A percentile compares a stretch with the other conserved stretches of the same genome.
These are phyloP conservation scores for Orientallactaga bullata DNA, from an alignment of 2,113 vertebrate species.

Conservation along the genomic window DNA sequence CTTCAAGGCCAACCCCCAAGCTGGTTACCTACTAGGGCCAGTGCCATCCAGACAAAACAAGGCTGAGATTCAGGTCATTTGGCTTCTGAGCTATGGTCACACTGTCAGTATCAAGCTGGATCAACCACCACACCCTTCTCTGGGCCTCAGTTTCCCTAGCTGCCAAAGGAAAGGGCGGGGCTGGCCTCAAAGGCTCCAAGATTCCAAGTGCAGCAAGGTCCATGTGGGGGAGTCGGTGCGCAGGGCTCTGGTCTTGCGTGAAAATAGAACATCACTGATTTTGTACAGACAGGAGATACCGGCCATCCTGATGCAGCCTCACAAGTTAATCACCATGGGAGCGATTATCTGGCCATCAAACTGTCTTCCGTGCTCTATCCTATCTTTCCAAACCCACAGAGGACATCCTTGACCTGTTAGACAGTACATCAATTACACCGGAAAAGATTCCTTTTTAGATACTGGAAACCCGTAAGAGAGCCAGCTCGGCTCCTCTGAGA, in stretches of 20 bases:
- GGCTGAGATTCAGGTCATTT: not conserved
- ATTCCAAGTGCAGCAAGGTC: not conserved
- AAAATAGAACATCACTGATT: fast-evolving
- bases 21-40: fast-evolving
- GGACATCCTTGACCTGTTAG: not conserved
- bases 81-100: not conserved
- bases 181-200: not conserved
- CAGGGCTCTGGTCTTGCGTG: not conserved
- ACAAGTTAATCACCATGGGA: not conserved
- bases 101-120: too few species aligned
- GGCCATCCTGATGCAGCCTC: fast-evolving
- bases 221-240: not conserved
- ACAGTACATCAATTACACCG: not conserved
- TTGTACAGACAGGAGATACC: fast-evolving
- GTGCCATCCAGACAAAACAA: not conserved
- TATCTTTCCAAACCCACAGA: constrained; percentile 23
- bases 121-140: not conserved
- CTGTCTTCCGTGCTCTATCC: not conserved
- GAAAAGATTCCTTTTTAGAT: not conserved
- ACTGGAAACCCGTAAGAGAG: not conserved
- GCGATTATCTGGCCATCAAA: not conserved
- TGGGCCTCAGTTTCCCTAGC: constrained; percentile 4
- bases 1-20: fast-evolving
- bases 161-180: not conserved
- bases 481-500: fast-evolving